Evolutionary conservation across 2,888 invertebrate species (phyloP), one percentile per base, ranked within the genome.

Genomic region (Gymnocheta viridis): DNA sequence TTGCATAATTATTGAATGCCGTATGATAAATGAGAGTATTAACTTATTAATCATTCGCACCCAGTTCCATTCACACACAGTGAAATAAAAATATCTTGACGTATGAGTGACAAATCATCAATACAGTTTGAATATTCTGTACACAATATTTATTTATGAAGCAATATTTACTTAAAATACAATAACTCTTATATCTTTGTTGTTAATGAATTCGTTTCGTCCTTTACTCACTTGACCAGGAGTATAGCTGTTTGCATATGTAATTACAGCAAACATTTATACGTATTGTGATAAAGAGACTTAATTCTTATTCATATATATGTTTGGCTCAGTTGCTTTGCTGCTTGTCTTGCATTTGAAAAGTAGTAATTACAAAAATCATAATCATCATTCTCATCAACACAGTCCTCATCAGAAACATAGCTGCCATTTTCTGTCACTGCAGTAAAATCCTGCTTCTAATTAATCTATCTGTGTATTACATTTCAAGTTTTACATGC

Each of bases 331-430:
- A 19, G 7, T 38, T 72, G 27, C 22, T 64, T 19, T 64, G 60
- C 29, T 19, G 24, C n/a, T 32, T 77, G 56, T 70, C 70, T 41
- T 24, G 22, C 32, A 66, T 41, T 22, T 82, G 58, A 54, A 35
- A 58, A 66, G 62, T 67, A 51, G 10, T 51, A n/a, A 62, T 32
- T 51, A 3, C 3, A 62, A 38, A 60, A 6, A 6, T 67, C 35
- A 41, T 17, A 24, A 44, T 41, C 38, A 41, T 22, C 32, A 64
- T 24, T 14, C 4, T 7, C 32, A 44, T 62, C 7, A 49, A 12
- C n/a, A 41, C 1, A 35, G 19, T 64, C 12, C 14, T 14, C 56
- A 27, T 58, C 47, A 58, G n/a, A n/a, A n/a, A n/a, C 29, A 7
- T 22, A 49, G 12, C 7, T 19, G 14, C 4, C 27, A 47, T 14